Conservation (phyloP, 1,140 invertebrate genomes). For the Diploscapter pachys region DNA sequence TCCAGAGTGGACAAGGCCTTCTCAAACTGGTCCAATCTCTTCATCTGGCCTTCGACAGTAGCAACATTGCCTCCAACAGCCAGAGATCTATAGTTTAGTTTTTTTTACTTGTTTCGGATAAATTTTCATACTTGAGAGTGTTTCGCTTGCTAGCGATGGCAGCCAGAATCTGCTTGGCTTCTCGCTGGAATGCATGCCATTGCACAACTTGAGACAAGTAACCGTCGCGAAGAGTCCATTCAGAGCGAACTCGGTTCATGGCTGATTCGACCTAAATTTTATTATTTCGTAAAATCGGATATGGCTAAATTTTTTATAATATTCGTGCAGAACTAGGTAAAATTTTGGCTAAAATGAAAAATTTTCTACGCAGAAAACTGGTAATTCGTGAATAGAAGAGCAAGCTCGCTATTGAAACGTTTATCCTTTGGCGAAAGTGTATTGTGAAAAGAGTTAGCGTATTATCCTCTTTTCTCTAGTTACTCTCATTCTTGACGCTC, state of each 20-base stretch:
- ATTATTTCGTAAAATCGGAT: too few relatives aligned
- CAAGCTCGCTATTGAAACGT: too few relatives aligned
- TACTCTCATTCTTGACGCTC: too few relatives aligned
- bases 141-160: constrained; percentile 83
- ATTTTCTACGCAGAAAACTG: too few relatives aligned
- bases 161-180: constrained; percentile 87
- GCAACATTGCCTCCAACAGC: constrained; percentile 69
- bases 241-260: constrained; percentile 73
- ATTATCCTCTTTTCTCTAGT: too few relatives aligned
- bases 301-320: too few relatives aligned
- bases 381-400: too few relatives aligned
- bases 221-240: constrained; percentile 84
- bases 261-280: constrained; percentile 71
- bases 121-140: constrained; percentile 28
- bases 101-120: not conserved
- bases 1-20: constrained; percentile 65
- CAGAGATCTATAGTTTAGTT: constrained; percentile 61
- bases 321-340: too few relatives aligned
- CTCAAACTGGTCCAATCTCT: constrained; percentile 71
- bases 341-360: too few relatives aligned
- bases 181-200: constrained; percentile 86
- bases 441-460: too few relatives aligned
- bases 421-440: too few relatives aligned
- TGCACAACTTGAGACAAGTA: constrained; percentile 89
- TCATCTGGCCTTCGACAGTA: constrained; percentile 72